Evolutionary conservation across 2,797 vertebrate species (phyloP).

Genomic region (Bovichtus diacanthus): DNA sequence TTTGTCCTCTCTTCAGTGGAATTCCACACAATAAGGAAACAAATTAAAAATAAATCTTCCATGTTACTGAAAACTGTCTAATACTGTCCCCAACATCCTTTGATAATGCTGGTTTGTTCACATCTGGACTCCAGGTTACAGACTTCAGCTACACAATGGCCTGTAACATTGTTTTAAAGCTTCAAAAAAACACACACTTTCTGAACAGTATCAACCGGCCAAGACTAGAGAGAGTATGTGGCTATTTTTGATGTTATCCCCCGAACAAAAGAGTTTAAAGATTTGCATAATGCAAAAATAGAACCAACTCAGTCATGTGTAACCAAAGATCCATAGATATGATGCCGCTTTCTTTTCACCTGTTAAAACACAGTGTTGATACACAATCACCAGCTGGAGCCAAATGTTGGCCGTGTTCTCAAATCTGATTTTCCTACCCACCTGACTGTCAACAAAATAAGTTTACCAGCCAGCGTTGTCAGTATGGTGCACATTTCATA

Average conservation of each 20-base stretch:
- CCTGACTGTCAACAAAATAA: conserved; percentile 55
- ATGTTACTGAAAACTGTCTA: conserved; percentile 67
- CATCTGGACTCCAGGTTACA: conserved; percentile 65
- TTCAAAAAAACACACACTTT: conserved; percentile 37
- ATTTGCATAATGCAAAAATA: conserved; percentile 83
- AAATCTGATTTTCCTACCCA: conserved; percentile 65
- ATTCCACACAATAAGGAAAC: conserved; percentile 76
- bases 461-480: conserved; percentile 40
- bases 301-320: conserved; percentile 71
- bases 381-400: conserved; percentile 60
- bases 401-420: conserved; percentile 53
- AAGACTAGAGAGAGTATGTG: conserved; percentile 80
- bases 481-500: conserved; percentile 19
- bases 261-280: conserved; percentile 66
- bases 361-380: conserved; percentile 75
- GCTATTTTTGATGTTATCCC: conserved; percentile 75
- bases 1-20: conserved; percentile 79
- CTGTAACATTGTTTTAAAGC: conserved; percentile 44
- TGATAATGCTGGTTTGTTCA: conserved; percentile 61
- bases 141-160: conserved; percentile 27
- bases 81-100: conserved; percentile 64
- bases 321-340: conserved; percentile 74
- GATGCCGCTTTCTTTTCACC: conserved; percentile 73
- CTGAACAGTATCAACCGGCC: conserved; percentile 42
- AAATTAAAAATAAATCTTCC: conserved; percentile 73